Evolutionary conservation across 2,888 invertebrate genomes (phyloP), one percentile per base, ranked within the genome.

Genomic region (Drosophila niveifrons): DNA sequence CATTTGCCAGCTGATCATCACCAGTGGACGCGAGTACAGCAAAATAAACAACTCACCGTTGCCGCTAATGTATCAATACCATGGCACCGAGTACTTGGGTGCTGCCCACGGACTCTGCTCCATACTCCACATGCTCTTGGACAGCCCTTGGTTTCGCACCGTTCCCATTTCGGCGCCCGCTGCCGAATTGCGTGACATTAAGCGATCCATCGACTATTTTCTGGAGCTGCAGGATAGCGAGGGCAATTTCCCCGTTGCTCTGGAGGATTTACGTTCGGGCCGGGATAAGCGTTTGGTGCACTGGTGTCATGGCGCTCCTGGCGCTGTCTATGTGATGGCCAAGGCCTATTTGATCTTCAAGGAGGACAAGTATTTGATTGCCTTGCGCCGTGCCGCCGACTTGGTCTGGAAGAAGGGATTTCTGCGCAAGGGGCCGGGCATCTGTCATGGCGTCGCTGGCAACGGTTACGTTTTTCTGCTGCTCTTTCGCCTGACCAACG

Each of bases 301-400:
- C 90, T 97, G 97, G 98, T 98, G 98, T 91, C 97, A 98, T 90
- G 98, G 98, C 0, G 97, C 97, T 9, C 95, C 97, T 8, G 97
- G 97, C 0, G 94, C 95, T 0, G 93, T 97, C 7, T 97, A 97
- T 89, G 91, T 97, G 36, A 43, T 98, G 93, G 96, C 96, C 1
- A 96, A 95, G 91, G 96, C 98, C 0, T 97, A 95, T 90, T 91
- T 95, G 31, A 92, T 95, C 1, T 97, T 95, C 93, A 94, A 95
- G 70, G 96, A 97, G 44, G 93, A 94, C 1, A 95, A 94, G 88
- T 98, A 96, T 90, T 92, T 96, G 29, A 90, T 94, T 17, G 94
- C 96, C 0, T 95, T 96, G 78, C 87, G 94, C 0, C 94, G 93
- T 68, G 95, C 96, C 75, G 96, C 95, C 0, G 96, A 98, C 58